A percentile compares a stretch with the other conserved stretches of the same genome.
Conservation (phyloP, 2,797 vertebrate species). For the Esox lucius region DNA sequence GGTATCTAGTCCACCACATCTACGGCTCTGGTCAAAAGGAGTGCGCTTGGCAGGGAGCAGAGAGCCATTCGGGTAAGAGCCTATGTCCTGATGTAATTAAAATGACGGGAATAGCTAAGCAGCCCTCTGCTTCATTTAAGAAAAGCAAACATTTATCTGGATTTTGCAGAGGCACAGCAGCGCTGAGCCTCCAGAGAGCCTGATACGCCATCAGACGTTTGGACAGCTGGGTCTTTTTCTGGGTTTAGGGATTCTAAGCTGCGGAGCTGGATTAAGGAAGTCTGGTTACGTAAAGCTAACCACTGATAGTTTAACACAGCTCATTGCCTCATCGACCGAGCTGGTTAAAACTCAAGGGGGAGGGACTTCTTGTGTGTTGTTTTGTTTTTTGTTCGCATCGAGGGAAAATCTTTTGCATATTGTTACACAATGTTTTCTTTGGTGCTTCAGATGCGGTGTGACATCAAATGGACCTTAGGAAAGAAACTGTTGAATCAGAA, state of each 20-base stretch:
- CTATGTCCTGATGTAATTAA: conserved; percentile 18
- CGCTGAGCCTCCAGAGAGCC: neutral
- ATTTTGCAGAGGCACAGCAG: conserved; percentile 12
- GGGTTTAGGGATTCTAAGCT: neutral
- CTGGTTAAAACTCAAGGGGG: neutral
- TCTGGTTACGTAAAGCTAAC: conserved; percentile 45
- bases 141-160: conserved; percentile 42
- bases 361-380: neutral
- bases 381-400: neutral
- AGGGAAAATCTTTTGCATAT: neutral
- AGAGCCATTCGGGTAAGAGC: neutral
- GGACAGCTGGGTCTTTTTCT: conserved; percentile 57
- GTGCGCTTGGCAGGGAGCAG: too few relatives aligned
- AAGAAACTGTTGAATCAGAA: conserved; percentile 17
- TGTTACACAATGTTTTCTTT: conserved; percentile 40
- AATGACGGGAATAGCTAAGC: neutral
- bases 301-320: conserved; percentile 9
- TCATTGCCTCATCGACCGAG: neutral
- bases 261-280: conserved; percentile 52
- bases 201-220: conserved; percentile 56
- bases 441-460: conserved; percentile 35
- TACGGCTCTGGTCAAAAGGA: too few relatives aligned
- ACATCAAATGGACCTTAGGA: conserved; percentile 43
- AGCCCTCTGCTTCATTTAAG: conserved; percentile 1
- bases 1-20: too few relatives aligned